A percentile compares a stretch with the other conserved stretches of the same genome.
Evolutionary conservation across 2,888 invertebrate genomes (phyloP).

Genomic region (Dyspetes luteomarginatus): DNA sequence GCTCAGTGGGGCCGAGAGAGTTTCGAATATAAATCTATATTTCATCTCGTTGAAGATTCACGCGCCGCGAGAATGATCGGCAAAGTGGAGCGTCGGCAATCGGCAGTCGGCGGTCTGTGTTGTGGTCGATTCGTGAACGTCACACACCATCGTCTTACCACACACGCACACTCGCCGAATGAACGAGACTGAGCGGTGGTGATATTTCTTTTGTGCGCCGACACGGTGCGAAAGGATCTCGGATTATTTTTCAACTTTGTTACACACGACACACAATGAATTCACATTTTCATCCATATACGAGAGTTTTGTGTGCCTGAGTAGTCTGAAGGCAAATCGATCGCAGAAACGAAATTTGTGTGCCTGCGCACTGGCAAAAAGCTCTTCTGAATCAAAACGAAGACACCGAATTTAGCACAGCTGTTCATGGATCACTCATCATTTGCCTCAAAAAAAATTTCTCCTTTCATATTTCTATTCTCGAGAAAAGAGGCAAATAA

Average conservation of each 20-base stretch:
- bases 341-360: background rate
- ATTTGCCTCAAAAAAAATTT: background rate
- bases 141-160: slow-evolving; percentile 77
- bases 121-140: slow-evolving; percentile 76
- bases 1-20: slow-evolving; percentile 12
- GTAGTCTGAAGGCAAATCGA: slow-evolving; percentile 26
- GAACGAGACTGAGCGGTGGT: slow-evolving; percentile 28
- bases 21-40: slow-evolving; percentile 22
- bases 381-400: slow-evolving; percentile 13
- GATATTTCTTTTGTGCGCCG: background rate
- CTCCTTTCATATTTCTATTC: slow-evolving; percentile 11
- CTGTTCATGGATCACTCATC: background rate
- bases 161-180: slow-evolving; percentile 69
- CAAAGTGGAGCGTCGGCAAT: slow-evolving; percentile 74
- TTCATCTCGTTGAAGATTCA: slow-evolving; percentile 34
- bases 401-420: background rate
- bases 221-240: background rate
- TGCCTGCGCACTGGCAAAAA: background rate
- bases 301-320: background rate
- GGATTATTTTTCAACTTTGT: background rate
- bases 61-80: slow-evolving; percentile 57
- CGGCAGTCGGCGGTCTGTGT: slow-evolving; percentile 75
- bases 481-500: background rate
- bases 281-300: slow-evolving; percentile 12
- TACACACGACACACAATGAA: background rate